Evolutionary conservation across 2,888 invertebrate species (phyloP).

Genomic region (Synergus umbraculus): DNA sequence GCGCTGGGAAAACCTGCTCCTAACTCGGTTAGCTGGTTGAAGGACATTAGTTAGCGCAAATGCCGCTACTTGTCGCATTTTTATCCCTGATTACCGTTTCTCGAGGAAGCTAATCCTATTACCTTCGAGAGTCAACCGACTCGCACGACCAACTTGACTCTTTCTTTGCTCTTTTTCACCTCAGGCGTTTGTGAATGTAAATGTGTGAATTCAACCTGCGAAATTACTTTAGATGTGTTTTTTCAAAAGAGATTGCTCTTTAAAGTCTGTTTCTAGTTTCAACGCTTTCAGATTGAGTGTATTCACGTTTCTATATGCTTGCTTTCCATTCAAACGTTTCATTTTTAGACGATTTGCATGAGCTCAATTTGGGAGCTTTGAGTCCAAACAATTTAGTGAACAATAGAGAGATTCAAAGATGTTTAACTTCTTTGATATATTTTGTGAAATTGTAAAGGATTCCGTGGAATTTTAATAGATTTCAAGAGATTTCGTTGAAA

Average conservation of each 20-base stretch:
- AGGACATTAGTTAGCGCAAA: constrained; percentile 75
- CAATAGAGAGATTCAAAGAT: neutral
- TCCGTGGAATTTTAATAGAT: too few species aligned
- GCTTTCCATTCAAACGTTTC: neutral
- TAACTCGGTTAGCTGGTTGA: constrained; percentile 70
- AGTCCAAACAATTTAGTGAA: neutral
- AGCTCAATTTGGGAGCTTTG: neutral
- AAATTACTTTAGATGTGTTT: constrained; percentile 27
- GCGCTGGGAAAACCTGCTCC: constrained; percentile 49
- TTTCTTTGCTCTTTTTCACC: constrained; percentile 41
- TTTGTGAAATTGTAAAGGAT: too few species aligned
- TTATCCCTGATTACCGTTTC: constrained; percentile 74
- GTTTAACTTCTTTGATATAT: too few species aligned
- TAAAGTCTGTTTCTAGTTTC: constrained; percentile 29
- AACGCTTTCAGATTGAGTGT: constrained; percentile 3
- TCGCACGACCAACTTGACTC: constrained; percentile 46
- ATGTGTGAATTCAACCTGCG: constrained; percentile 17
- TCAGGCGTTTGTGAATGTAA: constrained; percentile 14
- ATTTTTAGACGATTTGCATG: constrained; percentile 22
- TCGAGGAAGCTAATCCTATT: constrained; percentile 54
- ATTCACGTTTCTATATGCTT: neutral
- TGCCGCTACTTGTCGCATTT: constrained; percentile 72
- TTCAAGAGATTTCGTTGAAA: too few species aligned
- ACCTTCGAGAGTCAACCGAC: constrained; percentile 47
- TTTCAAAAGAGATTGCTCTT: constrained; percentile 23